Conservation (phyloP, 2,113 vertebrate species). For the Aphyosemion australe region DNA sequence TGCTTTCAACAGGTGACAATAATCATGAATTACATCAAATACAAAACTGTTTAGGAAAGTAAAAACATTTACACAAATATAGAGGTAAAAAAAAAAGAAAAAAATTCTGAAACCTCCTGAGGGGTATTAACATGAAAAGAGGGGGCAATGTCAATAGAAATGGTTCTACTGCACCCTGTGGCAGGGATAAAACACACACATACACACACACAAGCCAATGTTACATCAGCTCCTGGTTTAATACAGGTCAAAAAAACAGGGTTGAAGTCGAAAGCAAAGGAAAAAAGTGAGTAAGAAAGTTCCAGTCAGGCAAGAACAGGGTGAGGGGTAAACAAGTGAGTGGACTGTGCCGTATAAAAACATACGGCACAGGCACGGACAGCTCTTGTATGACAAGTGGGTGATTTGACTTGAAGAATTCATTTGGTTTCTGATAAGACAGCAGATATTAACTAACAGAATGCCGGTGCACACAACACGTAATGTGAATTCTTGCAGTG, state of each 20-base stretch:
- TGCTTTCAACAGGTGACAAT: too few relatives aligned
- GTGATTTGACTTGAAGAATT: slow-evolving; percentile 33
- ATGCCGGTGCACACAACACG: background rate
- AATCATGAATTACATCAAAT: background rate
- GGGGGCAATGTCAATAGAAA: slow-evolving; percentile 45
- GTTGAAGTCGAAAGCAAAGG: slow-evolving; percentile 3
- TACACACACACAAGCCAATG: slow-evolving; percentile 29
- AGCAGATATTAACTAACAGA: slow-evolving; percentile 7
- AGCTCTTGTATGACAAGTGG: background rate
- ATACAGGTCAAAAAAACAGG: slow-evolving; percentile 56
- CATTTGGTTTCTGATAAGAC: slow-evolving; percentile 29
- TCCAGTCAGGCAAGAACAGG: background rate
- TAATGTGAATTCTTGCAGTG: background rate
- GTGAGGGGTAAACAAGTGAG: background rate
- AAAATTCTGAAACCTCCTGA: slow-evolving; percentile 16
- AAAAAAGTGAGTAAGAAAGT: slow-evolving; percentile 30
- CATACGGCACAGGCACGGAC: background rate
- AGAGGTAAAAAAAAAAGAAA: background rate
- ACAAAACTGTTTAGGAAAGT: background rate
- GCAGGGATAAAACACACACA: slow-evolving; percentile 34
- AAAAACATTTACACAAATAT: background rate
- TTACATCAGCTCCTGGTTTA: slow-evolving; percentile 57
- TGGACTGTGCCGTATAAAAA: background rate
- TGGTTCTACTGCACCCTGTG: slow-evolving; percentile 29
- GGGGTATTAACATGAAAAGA: slow-evolving; percentile 3